A percentile compares a stretch with the other conserved stretches of the same genome.
phyloP scores from a whole-genome alignment of 37 sponge, comb jelly and placozoan genomes.

The Geodia barretti region DNA sequence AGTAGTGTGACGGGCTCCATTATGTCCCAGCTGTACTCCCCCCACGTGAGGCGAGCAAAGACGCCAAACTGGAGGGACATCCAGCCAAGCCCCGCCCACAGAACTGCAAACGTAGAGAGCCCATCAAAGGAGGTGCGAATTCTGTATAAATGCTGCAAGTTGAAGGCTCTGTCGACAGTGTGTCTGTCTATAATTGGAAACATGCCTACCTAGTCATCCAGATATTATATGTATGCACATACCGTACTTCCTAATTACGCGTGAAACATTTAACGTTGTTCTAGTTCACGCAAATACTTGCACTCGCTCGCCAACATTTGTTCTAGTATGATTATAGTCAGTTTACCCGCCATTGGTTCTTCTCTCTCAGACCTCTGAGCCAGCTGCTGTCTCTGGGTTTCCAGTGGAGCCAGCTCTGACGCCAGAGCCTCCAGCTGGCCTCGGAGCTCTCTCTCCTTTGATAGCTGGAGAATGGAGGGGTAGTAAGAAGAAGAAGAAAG shows the following conservation, averaged over 20 bases:
- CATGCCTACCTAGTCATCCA: too few relatives aligned
- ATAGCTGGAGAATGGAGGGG: too few relatives aligned
- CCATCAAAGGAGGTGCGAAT: too few relatives aligned
- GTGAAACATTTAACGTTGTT: too few relatives aligned
- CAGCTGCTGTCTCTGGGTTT: conserved; percentile 46
- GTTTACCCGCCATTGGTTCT: conserved; percentile 30
- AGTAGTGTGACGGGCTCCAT: conserved; percentile 99
- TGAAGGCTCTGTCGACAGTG: too few relatives aligned
- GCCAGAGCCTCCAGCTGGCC: conserved; percentile 73
- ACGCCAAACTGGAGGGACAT: conserved; percentile 94
- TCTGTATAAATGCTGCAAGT: too few relatives aligned
- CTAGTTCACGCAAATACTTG: too few relatives aligned
- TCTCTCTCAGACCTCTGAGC: conserved; percentile 44
- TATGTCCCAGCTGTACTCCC: conserved; percentile 98
- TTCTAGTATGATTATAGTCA: conserved; percentile 43
- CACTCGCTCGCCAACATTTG: too few relatives aligned
- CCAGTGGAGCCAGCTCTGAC: conserved; percentile 77
- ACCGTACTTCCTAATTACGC: too few relatives aligned
- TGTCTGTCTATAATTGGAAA: too few relatives aligned
- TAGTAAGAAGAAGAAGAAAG: background rate
- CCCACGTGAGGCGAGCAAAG: conserved; percentile 95
- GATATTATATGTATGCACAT: too few relatives aligned
- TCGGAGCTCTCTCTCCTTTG: conserved; percentile 71
- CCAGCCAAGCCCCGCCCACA: conserved; percentile 85
- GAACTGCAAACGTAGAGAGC: too few relatives aligned